A percentile compares a stretch with the other conserved stretches of the same genome.
These are phyloP conservation scores for Hirudinaria manillensis DNA, from an alignment of 2,888 invertebrate genomes.

Conservation along the genomic window DNA sequence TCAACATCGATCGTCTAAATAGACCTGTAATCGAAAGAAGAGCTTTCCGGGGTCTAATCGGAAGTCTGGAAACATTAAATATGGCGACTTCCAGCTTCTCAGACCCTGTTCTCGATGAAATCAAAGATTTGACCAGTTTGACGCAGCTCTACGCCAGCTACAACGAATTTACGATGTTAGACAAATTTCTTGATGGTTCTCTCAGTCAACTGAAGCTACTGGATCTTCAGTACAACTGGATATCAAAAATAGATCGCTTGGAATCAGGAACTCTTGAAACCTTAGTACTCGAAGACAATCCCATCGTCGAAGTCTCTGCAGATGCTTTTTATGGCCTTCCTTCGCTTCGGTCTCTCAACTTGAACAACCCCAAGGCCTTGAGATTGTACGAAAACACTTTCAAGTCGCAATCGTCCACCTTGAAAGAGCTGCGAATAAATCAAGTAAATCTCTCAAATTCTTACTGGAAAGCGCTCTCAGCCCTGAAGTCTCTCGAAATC, in stretches of 20 bases:
- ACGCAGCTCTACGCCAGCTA: conserved; percentile 14
- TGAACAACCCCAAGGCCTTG: conserved; percentile 6
- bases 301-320: not conserved
- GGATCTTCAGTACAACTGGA: conserved; percentile 15
- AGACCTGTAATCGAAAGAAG: not conserved
- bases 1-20: conserved; percentile 10
- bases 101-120: not conserved
- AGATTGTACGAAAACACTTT: conserved; percentile 16
- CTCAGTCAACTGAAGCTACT: conserved; percentile 1
- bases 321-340: conserved; percentile 14
- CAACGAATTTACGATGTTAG: conserved; percentile 20
- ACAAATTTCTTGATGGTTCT: conserved; percentile 14
- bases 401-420: not conserved
- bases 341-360: not conserved
- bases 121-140: conserved; percentile 11
- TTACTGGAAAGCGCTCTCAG: not conserved
- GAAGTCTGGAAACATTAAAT: conserved; percentile 20
- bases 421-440: conserved; percentile 5
- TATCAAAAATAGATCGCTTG: not conserved
- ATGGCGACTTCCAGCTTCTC: conserved; percentile 6
- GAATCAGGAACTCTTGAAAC: not conserved
- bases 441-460: not conserved
- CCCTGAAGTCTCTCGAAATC: conserved; percentile 20
- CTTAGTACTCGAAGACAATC: conserved; percentile 18
- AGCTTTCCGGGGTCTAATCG: conserved; percentile 18